Evolutionary conservation across 2,888 invertebrate species (phyloP), one percentile per base, ranked within the genome.

Genomic region (Parascotia fuliginaria): DNA sequence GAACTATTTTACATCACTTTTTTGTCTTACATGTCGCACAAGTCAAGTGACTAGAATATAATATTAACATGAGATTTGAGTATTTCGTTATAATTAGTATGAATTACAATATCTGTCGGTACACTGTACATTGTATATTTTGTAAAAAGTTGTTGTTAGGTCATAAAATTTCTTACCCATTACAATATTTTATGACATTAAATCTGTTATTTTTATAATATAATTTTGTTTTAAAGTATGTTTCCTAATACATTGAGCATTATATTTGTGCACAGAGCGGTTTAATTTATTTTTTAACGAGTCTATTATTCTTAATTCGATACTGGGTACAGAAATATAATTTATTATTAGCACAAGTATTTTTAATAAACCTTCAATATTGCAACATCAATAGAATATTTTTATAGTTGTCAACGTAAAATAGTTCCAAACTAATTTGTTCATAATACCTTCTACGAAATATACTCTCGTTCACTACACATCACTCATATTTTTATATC

Each of bases 1-100:
- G 68, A 77, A 74, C 84, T 89, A 88, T 79, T 74, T 73, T 82
- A 86, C 81, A 89, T 88, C 88, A 89, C 88, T 87, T 85, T 88
- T 72, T 79, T 87, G 87, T 87, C 87, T 87, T 83, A 77, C 77
- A 81, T 77, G 71, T 81, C 71, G 70, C 73, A 64, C 67, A 69
- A 61, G 70, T 78, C 54, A 66, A 69, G 70, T 79, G 79, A 75
- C 79, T 80, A 80, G 71, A 73, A 70, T 60, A 60, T 51, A 65
- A 70, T 47, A 58, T 58, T 63, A 53, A 61, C 40, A 60, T 55
- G 70, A 71, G 72, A 72, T 73, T 79, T n/a, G 73, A 48, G 42
- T 62, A 69, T 55, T 50, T 50, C 56, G 40, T 51, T 55, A 52
- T 60, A 55, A 42, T 51, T 52, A 57, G 43, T 52, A 60, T 57